Evolutionary conservation across 2,888 invertebrate genomes (phyloP).

Genomic region (Drosophila kuntzei): DNA sequence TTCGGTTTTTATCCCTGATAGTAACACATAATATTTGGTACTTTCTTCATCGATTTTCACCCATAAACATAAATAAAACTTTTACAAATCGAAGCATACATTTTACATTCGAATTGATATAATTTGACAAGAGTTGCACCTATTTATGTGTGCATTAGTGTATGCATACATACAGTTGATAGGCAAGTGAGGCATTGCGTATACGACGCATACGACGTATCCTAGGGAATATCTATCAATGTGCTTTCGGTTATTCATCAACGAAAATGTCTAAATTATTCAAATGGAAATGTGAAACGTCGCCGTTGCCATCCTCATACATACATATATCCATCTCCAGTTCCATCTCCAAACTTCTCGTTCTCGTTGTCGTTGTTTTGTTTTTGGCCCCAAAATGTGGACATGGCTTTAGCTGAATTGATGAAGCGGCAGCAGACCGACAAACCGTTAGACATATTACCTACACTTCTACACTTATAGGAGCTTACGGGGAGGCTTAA

Average conservation of each 20-base stretch:
- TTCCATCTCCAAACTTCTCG: constrained; percentile 22
- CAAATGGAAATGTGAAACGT: constrained; percentile 80
- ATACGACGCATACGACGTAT: constrained; percentile 35
- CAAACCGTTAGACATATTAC: constrained; percentile 69
- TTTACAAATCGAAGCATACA: not conserved
- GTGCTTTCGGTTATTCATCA: constrained; percentile 81
- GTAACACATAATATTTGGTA: not conserved
- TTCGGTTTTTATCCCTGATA: no score
- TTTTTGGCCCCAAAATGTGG: constrained; percentile 63
- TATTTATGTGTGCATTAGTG: not conserved
- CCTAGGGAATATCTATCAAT: constrained; percentile 75
- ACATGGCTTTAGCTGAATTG: constrained; percentile 67
- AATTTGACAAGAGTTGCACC: no score
- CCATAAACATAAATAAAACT: not conserved
- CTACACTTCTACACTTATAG: constrained; percentile 42
- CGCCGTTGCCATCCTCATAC: constrained; percentile 35
- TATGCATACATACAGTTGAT: not conserved
- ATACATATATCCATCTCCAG: constrained; percentile 3
- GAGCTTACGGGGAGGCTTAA: not conserved
- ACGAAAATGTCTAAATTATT: constrained; percentile 83
- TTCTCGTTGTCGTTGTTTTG: constrained; percentile 38
- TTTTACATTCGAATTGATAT: not conserved
- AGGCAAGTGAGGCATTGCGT: constrained; percentile 38
- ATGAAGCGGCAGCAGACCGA: constrained; percentile 77
- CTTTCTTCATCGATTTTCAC: not conserved